These are phyloP conservation scores for Willisornis vidua DNA, from an alignment of 2,113 vertebrate genomes.

Conservation along the genomic window DNA sequence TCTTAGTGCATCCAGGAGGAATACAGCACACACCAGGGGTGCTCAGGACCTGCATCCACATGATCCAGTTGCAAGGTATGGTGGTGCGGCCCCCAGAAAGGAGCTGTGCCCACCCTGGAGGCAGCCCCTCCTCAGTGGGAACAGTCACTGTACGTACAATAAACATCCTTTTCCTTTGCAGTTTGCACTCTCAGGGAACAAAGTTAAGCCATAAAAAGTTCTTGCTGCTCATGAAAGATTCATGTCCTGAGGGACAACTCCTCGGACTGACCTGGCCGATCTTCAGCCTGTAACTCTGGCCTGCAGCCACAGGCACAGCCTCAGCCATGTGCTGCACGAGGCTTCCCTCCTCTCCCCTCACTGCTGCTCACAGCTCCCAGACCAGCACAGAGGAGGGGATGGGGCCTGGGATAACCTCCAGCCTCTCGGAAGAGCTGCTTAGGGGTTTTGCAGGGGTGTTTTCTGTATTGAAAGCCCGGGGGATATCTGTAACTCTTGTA, in stretches of 20 bases:
- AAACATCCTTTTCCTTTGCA: conserved; percentile 21
- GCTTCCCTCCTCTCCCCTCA: background rate
- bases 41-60: background rate
- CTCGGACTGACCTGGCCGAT: background rate
- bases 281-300: fast-evolving
- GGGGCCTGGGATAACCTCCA: background rate
- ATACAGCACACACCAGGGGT: background rate
- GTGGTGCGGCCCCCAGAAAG: background rate
- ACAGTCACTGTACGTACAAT: fast-evolving
- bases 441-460: background rate
- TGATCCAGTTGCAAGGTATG: fast-evolving
- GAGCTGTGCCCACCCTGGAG: background rate
- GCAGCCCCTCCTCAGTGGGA: background rate
- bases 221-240: background rate
- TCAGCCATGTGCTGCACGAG: fast-evolving
- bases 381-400: fast-evolving
- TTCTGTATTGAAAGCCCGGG: background rate
- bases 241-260: background rate
- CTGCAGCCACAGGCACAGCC: background rate
- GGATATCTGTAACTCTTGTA: background rate
- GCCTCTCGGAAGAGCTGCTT: background rate
- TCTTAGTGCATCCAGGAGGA: background rate
- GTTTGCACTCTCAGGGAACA: background rate
- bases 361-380: background rate
- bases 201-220: conserved; percentile 18